Conservation (phyloP, 2,113 vertebrate genomes). For the Aegypius monachus region DNA sequence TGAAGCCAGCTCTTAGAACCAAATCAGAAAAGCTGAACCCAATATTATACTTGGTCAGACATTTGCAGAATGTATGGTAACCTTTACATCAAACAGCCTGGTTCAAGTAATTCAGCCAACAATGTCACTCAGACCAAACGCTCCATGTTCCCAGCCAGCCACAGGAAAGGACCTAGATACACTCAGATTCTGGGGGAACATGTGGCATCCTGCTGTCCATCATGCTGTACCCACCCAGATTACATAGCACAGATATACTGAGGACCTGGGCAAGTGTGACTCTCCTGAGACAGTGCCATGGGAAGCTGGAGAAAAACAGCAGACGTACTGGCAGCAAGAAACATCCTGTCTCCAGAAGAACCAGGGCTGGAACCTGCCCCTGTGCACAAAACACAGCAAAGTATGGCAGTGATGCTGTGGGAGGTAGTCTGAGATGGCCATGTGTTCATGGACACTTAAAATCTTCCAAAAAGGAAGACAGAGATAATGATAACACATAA, state of each 20-base stretch:
- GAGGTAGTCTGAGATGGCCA: background rate
- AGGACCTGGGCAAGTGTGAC: background rate
- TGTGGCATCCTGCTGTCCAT: background rate
- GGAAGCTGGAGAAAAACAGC: background rate
- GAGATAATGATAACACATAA: background rate
- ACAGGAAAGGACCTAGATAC: background rate
- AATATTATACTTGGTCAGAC: background rate
- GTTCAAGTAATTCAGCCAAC: background rate
- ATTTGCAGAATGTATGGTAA: background rate
- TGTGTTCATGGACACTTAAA: background rate
- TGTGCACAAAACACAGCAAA: background rate
- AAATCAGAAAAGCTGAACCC: background rate
- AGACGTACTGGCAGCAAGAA: background rate
- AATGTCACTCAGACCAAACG: background rate
- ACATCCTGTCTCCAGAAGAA: background rate
- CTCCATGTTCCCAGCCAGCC: background rate
- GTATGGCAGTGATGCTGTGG: fast-evolving
- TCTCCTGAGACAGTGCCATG: background rate
- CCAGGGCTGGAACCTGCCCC: background rate
- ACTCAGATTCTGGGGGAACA: background rate
- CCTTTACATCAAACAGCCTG: background rate
- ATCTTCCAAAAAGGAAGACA: background rate
- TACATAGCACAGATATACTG: background rate
- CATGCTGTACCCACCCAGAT: background rate
- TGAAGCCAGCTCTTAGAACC: background rate